These are phyloP conservation scores for Pachymerium ferrugineum DNA, from an alignment of 2,888 invertebrate genomes.

Conservation along the genomic window DNA sequence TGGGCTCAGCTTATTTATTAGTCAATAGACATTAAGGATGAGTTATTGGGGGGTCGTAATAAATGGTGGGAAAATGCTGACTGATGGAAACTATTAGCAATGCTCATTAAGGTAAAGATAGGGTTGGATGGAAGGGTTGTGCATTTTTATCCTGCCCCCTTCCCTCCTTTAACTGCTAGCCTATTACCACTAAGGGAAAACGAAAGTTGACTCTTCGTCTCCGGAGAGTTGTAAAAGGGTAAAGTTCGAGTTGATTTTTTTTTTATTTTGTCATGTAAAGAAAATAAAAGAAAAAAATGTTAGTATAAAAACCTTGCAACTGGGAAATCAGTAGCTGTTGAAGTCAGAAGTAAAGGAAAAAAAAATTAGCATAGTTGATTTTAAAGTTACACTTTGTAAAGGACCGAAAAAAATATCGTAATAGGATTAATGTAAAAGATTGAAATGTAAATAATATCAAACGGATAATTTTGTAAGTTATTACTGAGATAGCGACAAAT, in stretches of 20 bases:
- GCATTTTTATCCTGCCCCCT: no score
- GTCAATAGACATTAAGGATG: not conserved
- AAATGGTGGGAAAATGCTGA: not conserved
- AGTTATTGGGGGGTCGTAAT: not conserved
- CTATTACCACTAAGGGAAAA: not conserved
- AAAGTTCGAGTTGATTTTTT: not conserved
- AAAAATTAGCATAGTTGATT: no score
- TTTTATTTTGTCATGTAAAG: not conserved
- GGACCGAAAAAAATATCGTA: no score
- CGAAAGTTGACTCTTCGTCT: not conserved
- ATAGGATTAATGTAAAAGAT: no score
- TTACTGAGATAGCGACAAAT: no score
- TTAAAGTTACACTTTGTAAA: no score
- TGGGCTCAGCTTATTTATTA: not conserved
- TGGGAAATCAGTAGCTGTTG: conserved; percentile 13
- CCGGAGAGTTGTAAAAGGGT: not conserved
- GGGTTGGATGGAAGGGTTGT: not conserved
- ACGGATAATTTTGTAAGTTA: no score
- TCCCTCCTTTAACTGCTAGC: not conserved
- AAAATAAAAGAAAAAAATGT: not conserved
- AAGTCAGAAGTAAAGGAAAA: not conserved
- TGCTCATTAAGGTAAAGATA: not conserved
- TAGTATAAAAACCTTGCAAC: not conserved
- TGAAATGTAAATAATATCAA: no score
- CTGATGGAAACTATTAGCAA: not conserved